Base-by-base conservation (phyloP, 2,888 invertebrate species). In the Pristionchus mayeri region DNA sequence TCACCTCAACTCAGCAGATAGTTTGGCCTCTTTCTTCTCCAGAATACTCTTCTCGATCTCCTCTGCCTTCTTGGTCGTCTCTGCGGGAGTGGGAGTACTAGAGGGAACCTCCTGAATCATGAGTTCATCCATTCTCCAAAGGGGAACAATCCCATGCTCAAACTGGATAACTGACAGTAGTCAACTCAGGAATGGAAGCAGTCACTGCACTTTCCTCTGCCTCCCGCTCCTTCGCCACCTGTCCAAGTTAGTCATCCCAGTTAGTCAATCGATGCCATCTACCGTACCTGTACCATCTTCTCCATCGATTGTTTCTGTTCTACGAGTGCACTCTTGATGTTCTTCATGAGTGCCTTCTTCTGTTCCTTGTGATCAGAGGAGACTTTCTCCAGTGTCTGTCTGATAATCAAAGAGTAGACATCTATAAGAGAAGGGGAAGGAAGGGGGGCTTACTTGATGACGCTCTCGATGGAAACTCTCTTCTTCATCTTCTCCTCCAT, bases 401-500 rank as follows among this genome's bases (percentile, higher is more conserved):
- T 81, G 60, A 13, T 24, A 7, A 81, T 37, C 57, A 16, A n/a
- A 4, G 50, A 57, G 21, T 80, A 24, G 27, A 24, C 6, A 16
- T 52, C n/a, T n/a, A n/a, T 44, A 24, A 40, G n/a, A 16, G 9
- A 63, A 63, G 13, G 4, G 54, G 63, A 27, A 27, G 18, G 16
- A 4, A n/a, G 44, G 40, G 4, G 24, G 52, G 18, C 60, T 48
- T 3, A 82, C 84, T 84, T 84, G 71, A 84, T 84, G 11, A 75
- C 84, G 37, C n/a, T 84, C 24, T 84, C 84, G 40, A 84, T 84
- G n/a, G 71, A 75, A 6, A 84, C 84, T 75, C 75, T 84, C 84
- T 54, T 84, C 30, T 34, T 50, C 82, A 48, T 34, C n/a, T 63
- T 63, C 48, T 67, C 67, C 11, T 63, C 48, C n/a, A 30, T 44